Conservation (phyloP, 2,113 vertebrate genomes). For the Acrocephalus kingi region DNA sequence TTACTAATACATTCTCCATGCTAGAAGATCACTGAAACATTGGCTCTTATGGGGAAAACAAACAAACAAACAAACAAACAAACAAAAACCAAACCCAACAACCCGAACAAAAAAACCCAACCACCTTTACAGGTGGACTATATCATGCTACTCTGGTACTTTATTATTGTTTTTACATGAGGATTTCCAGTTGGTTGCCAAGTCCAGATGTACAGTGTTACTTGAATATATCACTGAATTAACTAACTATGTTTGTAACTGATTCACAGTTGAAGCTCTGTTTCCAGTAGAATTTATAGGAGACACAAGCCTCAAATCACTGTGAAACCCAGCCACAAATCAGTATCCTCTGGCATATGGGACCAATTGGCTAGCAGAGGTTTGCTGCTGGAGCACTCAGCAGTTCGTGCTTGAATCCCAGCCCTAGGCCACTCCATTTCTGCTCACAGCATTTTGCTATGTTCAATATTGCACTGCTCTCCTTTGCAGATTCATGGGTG, state of each 20-base stretch:
- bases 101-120: background rate
- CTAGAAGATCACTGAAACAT: background rate
- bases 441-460: background rate
- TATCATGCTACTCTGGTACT: background rate
- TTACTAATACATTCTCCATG: background rate
- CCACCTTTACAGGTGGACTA: background rate
- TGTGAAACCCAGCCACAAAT: background rate
- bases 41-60: background rate
- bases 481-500: background rate
- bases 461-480: background rate
- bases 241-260: background rate
- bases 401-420: background rate
- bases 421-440: background rate
- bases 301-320: background rate
- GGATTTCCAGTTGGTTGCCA: background rate
- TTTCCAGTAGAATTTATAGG: background rate
- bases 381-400: background rate
- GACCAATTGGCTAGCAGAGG: background rate
- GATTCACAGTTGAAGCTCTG: background rate
- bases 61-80: background rate
- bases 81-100: background rate
- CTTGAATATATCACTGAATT: constrained; percentile 12
- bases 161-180: constrained; percentile 2
- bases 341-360: background rate
- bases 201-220: constrained; percentile 20